These are phyloP conservation scores for Piprites chloris DNA, from an alignment of 2,113 vertebrate species.

Conservation along the genomic window DNA sequence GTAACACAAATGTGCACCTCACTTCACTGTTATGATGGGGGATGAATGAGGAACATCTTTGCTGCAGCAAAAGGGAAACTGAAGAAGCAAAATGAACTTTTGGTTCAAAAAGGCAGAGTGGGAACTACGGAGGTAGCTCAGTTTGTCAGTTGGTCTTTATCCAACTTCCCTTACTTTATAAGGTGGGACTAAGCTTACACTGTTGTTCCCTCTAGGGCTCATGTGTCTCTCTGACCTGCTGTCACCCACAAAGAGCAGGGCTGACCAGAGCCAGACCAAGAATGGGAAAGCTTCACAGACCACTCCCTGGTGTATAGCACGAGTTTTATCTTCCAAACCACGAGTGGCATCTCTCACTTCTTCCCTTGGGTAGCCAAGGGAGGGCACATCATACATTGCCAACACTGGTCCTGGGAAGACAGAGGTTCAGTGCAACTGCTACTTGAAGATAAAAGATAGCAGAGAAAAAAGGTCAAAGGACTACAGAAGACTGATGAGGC, in stretches of 20 bases:
- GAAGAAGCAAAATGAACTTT: neutral
- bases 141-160: neutral
- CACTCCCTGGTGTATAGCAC: accelerated
- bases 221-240: neutral
- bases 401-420: neutral
- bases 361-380: neutral
- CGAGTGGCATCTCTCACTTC: accelerated
- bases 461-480: neutral
- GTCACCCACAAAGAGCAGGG: neutral
- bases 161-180: neutral
- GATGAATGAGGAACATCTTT: neutral
- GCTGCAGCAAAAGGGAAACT: neutral
- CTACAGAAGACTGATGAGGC: neutral
- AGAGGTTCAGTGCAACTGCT: neutral
- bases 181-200: neutral
- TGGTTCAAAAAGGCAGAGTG: neutral
- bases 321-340: neutral
- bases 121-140: neutral
- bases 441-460: neutral
- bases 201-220: neutral
- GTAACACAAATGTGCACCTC: neutral
- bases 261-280: neutral
- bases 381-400: neutral
- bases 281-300: neutral
- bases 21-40: neutral